Evolutionary conservation across 1,140 invertebrate species (phyloP), one percentile per base, ranked within the genome.

Genomic region (Phocides pigmalion): DNA sequence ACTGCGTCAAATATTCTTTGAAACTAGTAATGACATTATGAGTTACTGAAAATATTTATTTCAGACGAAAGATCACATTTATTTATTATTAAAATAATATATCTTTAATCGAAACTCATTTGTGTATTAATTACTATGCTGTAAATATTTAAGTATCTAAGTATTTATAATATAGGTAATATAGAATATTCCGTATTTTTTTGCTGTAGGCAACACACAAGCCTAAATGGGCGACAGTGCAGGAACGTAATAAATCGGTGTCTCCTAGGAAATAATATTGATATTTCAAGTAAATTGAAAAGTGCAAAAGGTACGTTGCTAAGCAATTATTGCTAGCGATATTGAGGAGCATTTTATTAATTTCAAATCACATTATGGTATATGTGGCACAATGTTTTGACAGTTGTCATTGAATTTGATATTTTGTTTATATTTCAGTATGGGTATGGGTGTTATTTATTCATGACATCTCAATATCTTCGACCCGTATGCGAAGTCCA

Each of bases 361-460:
- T 28, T 62, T 44, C 5, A 35, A 69, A 62, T 70, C 70, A 41
- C 47, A 64, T 32, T 47, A 37, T 56, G 59, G 82, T 76, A 14
- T 88, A 91, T 91, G 88, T 91, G 88, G 88, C 88, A 88, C 62
- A 79, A 75, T 86, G 82, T 91, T 89, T 87, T 91, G 88, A 91
- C 88, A 89, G 81, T 87, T 91, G 87, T 83, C 84, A 88, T 72
- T 78, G 63, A 66, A 77, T 70, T 73, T 82, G 58, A 76, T 80
- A 87, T 81, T 86, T 89, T 91, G 87, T 91, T 89, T 88, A 89
- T 88, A 81, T 89, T 89, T 80, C 84, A 90, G 87, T 67, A 87
- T 84, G 68, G 58, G 76, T 68, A 71, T 64, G 68, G 58, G 32
- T 47, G 47, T 63, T 39, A 39, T 28, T 71, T 47, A 71, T 64